Evolutionary conservation across 2,113 vertebrate species (phyloP).

Genomic region (Ovibos moschatus): DNA sequence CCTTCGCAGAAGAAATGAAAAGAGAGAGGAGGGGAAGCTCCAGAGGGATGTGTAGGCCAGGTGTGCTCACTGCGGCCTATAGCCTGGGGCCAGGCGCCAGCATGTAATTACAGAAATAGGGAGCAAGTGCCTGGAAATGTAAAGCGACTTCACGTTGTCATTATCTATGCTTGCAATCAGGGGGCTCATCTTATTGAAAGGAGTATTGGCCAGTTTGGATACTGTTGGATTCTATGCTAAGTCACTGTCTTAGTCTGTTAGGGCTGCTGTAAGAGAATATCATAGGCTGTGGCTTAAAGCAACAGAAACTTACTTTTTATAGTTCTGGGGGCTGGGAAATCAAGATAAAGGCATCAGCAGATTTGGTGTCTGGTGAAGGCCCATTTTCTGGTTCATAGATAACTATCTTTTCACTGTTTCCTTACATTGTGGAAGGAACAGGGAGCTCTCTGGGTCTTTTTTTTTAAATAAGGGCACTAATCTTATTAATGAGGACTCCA

Average conservation of each 20-base stretch:
- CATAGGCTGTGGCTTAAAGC: neutral
- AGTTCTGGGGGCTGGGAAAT: neutral
- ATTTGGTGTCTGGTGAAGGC: neutral
- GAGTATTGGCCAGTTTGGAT: neutral
- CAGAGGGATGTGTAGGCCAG: too few relatives aligned
- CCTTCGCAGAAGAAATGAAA: neutral
- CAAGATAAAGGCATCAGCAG: neutral
- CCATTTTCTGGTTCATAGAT: neutral
- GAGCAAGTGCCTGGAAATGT: neutral
- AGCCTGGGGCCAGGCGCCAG: neutral
- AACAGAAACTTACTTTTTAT: neutral
- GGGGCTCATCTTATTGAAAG: neutral
- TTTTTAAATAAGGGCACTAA: neutral
- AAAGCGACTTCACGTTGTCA: neutral
- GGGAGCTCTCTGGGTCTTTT: neutral
- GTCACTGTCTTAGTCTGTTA: neutral
- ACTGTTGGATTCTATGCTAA: neutral
- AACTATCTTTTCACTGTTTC: neutral
- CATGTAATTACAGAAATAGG: neutral
- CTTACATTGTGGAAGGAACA: too few relatives aligned
- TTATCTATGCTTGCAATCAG: fast-evolving
- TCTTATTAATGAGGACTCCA: neutral
- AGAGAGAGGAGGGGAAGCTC: neutral
- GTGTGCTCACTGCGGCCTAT: neutral
- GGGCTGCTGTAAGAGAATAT: neutral